Base-by-base conservation (phyloP, 2,113 vertebrate genomes). In the Coptodon bakossiorum region DNA sequence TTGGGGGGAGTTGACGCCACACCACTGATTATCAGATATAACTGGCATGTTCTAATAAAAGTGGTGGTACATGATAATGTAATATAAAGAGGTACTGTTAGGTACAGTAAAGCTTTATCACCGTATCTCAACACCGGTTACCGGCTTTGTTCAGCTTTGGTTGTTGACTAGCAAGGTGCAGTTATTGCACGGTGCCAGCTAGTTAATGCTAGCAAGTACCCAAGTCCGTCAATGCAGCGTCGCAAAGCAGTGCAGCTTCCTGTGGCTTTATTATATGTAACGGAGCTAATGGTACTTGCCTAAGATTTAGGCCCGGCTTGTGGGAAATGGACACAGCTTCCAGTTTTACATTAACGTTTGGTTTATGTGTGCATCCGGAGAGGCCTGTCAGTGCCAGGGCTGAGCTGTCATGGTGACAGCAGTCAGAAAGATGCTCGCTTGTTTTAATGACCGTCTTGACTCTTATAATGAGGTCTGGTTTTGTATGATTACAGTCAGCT, bases 61-160 rank as follows among this genome's bases (percentile, higher is more conserved):
- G 5, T 24, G 11, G 17, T 8, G 3, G 12, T 54, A 11, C 27
- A 24, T 29, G 5, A 53, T 45, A 27, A 54, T 7, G 4, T 29
- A 4, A 59, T 6, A 59, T 5, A 11, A 16, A 6, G 7, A 68
- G 34, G 54, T 61, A 36, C 31, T 52, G 19, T 82, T 84, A 66
- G 45, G 16, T 53, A 1, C 8, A 9, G 24, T 1, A 5, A 54
- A 63, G 48, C 68, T 14, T 31, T 53, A 10, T 82, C 31, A 68
- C 83, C 27, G 85, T 87, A 79, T 88, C 85, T 38, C 54, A n/a
- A n/a, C 82, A 88, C 90, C 86, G 91, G 91, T 94, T 86, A 91
- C 95, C 95, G 94, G 95, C 94, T 95, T 96, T 96, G 95, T 96
- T 95, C 92, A 84, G 56, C 80, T 83, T 27, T 22, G 87, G 80